These are phyloP conservation scores for Lepidochrysops patricia DNA, from an alignment of 2,888 invertebrate genomes.

Conservation along the genomic window DNA sequence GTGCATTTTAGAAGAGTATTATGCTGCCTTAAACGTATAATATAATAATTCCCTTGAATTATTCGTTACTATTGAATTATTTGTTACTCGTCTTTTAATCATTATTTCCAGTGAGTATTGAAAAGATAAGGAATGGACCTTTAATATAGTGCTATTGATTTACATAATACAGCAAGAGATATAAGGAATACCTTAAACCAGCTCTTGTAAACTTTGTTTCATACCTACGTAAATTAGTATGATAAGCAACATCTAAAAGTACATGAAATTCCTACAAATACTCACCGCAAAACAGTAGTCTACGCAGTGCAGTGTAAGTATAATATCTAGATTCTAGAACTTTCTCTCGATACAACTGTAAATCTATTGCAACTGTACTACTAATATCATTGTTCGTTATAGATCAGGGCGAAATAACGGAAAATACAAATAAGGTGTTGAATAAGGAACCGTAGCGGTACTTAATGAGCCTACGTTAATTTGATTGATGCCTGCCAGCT, in stretches of 20 bases:
- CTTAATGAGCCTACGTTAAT: slow-evolving; percentile 22
- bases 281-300: neutral
- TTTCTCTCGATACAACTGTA: slow-evolving; percentile 7
- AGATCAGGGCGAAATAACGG: slow-evolving; percentile 45
- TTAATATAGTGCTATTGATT: too few relatives aligned
- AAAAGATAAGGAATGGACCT: too few relatives aligned
- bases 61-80: too few relatives aligned
- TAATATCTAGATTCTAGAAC: neutral
- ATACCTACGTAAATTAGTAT: too few relatives aligned
- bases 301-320: neutral
- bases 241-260: neutral
- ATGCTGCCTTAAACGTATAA: too few relatives aligned
- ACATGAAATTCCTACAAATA: neutral
- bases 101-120: too few relatives aligned
- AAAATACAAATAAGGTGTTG: slow-evolving; percentile 29
- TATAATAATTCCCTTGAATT: too few relatives aligned
- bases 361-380: slow-evolving; percentile 52
- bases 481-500: slow-evolving; percentile 16
- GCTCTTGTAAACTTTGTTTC: too few relatives aligned
- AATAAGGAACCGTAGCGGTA: slow-evolving; percentile 25
- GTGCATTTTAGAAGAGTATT: too few relatives aligned
- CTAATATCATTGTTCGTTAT: slow-evolving; percentile 68
- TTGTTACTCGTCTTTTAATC: too few relatives aligned
- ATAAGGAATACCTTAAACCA: too few relatives aligned
- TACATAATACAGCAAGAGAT: too few relatives aligned